Base-by-base conservation (phyloP, 2,113 vertebrate species). In the Pseudopipra pipra region DNA sequence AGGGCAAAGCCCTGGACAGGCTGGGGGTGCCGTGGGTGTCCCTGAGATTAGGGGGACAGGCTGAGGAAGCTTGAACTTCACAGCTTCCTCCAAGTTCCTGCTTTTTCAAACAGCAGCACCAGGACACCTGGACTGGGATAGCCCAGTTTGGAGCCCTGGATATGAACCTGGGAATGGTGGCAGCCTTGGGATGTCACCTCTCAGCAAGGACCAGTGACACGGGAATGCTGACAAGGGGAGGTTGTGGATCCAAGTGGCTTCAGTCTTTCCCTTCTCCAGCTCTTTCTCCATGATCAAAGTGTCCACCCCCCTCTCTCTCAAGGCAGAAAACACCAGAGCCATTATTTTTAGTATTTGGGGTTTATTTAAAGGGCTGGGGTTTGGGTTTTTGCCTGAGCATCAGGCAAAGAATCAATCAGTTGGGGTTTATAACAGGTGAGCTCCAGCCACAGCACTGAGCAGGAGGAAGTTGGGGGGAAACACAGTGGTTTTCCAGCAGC, bases 351-450 rank as follows among this genome's bases (percentile, higher is more conserved):
- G 12, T 49, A 74, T 25, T 31, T 4, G 4, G 6, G 8, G 14
- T 96, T 97, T 93, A 94, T 96, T 97, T 89, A 4, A 89, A 39
- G 55, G 84, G 21, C 22, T 58, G 55, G 27, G 27, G 3, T 52
- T 83, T 56, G 24, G 21, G 41, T 61, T 13, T 71, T 81, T 55
- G 31, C 31, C 35, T 80, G 52, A 89, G 46, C 49, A 49, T 86
- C 52, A 24, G 9, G 80, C 16, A 76, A 44, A 27, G 24, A 78
- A 23, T 20, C 56, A 46, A 83, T 80, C 55, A 62, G 46, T 14
- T 8, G 35, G 31, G 33, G 30, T 66, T 79, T 33, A 39, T 8
- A 37, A 43, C 31, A 75, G 62, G 21, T 39, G 44, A 65, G 16
- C 37, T 91, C 55, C 67, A 80, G 37, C 9, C n/a, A 13, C 7